Conservation (phyloP, 2,888 invertebrate genomes). For the Idaea dimidiata region DNA sequence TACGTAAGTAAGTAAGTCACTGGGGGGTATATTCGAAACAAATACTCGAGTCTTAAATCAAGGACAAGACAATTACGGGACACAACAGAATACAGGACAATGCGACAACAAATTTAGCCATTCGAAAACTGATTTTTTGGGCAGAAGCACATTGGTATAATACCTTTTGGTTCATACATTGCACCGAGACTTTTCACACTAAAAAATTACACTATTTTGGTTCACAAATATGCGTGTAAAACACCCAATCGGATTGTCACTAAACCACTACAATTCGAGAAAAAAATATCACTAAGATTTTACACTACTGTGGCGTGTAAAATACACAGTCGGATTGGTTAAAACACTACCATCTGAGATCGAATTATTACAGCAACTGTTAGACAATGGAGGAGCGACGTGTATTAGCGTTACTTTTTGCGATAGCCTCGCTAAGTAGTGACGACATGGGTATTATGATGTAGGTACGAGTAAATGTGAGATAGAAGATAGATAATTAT, state of each 20-base stretch:
- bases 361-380: background rate
- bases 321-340: background rate
- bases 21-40: no score
- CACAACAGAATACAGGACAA: slow-evolving; percentile 16
- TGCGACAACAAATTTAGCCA: slow-evolving; percentile 6
- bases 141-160: slow-evolving; percentile 7
- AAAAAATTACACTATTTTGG: background rate
- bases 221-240: background rate
- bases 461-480: background rate
- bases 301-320: background rate
- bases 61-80: slow-evolving; percentile 8
- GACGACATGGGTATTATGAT: background rate
- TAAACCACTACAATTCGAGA: background rate
- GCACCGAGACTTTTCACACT: slow-evolving; percentile 14
- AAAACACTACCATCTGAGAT: background rate
- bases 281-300: no score
- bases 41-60: slow-evolving; percentile 3
- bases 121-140: slow-evolving; percentile 5
- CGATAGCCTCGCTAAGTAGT: background rate
- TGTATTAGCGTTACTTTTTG: background rate
- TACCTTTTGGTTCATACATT: slow-evolving; percentile 29
- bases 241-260: background rate
- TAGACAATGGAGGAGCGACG: background rate
- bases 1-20: no score
- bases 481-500: background rate